Percentiles rank a stretch among this genome's conserved stretches.
Conservation (phyloP, 2,888 invertebrate genomes). For the Furcula furcula region DNA sequence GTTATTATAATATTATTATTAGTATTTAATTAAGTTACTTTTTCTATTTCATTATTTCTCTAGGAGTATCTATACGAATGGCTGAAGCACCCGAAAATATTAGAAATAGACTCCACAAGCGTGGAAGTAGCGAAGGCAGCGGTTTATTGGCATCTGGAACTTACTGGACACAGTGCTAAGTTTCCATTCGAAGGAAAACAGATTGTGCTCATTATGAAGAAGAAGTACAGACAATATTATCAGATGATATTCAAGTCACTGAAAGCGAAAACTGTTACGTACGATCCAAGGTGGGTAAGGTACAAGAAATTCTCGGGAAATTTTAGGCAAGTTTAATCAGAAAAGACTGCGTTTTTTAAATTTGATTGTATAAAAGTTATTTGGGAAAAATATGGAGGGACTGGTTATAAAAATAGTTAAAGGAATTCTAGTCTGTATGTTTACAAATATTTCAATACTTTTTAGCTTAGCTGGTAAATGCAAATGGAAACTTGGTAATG, state of each 20-base stretch:
- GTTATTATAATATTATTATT: no score
- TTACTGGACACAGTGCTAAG: constrained; percentile 51
- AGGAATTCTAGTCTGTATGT: no score
- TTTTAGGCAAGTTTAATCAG: no score
- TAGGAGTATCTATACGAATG: constrained; percentile 75
- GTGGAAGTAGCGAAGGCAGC: constrained; percentile 73
- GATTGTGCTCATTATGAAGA: constrained; percentile 74
- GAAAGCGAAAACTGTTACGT: constrained; percentile 71
- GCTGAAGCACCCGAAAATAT: constrained; percentile 71
- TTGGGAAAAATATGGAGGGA: no score
- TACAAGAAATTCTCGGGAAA: neutral
- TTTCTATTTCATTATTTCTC: constrained; percentile 10
- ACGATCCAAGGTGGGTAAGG: constrained; percentile 72
- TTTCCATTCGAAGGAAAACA: constrained; percentile 74
- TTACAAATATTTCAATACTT: no score
- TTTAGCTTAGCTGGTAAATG: no score
- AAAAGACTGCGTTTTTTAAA: no score
- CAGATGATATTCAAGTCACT: constrained; percentile 74
- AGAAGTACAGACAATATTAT: constrained; percentile 73
- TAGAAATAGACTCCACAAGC: constrained; percentile 69
- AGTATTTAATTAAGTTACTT: no score
- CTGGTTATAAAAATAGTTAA: no score
- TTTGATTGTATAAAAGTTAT: no score
- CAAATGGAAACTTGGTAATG: no score
- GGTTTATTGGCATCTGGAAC: constrained; percentile 65